These are phyloP conservation scores for Cottus gobio DNA, from an alignment of 2,113 vertebrate genomes.

Conservation along the genomic window DNA sequence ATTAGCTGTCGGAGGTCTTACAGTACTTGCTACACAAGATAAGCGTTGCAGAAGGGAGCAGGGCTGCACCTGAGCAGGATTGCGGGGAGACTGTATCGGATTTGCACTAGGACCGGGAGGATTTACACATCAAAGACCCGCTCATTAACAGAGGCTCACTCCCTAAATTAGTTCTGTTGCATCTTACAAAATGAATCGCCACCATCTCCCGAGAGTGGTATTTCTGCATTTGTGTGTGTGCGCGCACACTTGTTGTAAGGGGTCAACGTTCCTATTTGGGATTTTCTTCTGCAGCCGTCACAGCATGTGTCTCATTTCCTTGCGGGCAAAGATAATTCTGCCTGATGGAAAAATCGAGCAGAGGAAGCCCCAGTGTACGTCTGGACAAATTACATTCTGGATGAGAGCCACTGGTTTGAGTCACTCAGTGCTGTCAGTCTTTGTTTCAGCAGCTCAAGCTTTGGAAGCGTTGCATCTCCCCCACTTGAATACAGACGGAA, in stretches of 20 bases:
- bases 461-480: background rate
- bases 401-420: slow-evolving; percentile 20
- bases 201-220: slow-evolving; percentile 50
- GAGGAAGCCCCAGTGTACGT: slow-evolving; percentile 28
- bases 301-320: slow-evolving; percentile 54
- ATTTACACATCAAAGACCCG: slow-evolving; percentile 81
- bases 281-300: slow-evolving; percentile 49
- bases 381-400: slow-evolving; percentile 63
- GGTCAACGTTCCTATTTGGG: slow-evolving; percentile 49
- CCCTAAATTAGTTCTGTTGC: slow-evolving; percentile 75
- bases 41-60: slow-evolving; percentile 57
- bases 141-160: slow-evolving; percentile 76
- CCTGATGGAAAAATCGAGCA: slow-evolving; percentile 61
- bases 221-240: background rate
- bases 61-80: slow-evolving; percentile 67
- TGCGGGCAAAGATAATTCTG: slow-evolving; percentile 47
- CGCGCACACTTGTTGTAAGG: slow-evolving; percentile 24
- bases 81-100: slow-evolving; percentile 66
- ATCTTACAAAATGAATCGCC: slow-evolving; percentile 63
- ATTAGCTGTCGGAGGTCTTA: slow-evolving; percentile 46
- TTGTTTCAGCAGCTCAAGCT: slow-evolving; percentile 40
- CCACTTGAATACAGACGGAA: background rate
- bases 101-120: slow-evolving; percentile 55
- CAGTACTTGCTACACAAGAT: slow-evolving; percentile 56
- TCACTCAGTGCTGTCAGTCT: slow-evolving; percentile 11